Conservation (phyloP, 2,888 invertebrate genomes). For the Cenopis cana region DNA sequence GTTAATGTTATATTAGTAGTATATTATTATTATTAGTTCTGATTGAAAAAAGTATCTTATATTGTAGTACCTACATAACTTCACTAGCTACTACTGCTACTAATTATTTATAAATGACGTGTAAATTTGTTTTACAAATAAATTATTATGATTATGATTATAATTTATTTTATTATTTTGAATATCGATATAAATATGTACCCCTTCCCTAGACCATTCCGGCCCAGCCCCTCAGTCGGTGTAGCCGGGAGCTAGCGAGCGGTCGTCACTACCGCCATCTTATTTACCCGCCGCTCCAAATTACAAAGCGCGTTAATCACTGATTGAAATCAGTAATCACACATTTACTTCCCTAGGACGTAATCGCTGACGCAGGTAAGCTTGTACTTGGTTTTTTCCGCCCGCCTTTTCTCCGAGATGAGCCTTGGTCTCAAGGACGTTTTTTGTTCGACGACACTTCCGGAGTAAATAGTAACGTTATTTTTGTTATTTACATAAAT, state of each 20-base stretch:
- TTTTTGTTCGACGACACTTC: conserved; percentile 46
- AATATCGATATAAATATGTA: conserved; percentile 45
- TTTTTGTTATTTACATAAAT: not conserved
- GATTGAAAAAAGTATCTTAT: too few species aligned
- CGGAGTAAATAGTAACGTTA: conserved; percentile 32
- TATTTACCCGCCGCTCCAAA: conserved; percentile 42
- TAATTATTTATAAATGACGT: too few species aligned
- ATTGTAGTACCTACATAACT: too few species aligned
- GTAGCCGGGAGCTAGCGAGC: conserved; percentile 63
- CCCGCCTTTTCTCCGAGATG: not conserved
- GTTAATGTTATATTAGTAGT: too few species aligned
- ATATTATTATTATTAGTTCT: too few species aligned
- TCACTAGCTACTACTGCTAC: too few species aligned
- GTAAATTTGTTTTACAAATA: too few species aligned
- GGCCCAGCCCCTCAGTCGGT: conserved; percentile 74
- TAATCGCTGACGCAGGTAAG: conserved; percentile 23
- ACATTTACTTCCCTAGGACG: conserved; percentile 11
- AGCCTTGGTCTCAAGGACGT: conserved; percentile 54
- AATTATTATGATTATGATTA: too few species aligned
- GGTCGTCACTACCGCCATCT: conserved; percentile 59
- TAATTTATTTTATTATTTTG: not conserved
- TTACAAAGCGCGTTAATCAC: not conserved
- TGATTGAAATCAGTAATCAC: not conserved
- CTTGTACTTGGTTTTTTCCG: not conserved
- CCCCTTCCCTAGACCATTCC: conserved; percentile 52